Evolutionary conservation across 2,113 vertebrate species (phyloP), one percentile per base, ranked within the genome.

Genomic region (Eira barbara): DNA sequence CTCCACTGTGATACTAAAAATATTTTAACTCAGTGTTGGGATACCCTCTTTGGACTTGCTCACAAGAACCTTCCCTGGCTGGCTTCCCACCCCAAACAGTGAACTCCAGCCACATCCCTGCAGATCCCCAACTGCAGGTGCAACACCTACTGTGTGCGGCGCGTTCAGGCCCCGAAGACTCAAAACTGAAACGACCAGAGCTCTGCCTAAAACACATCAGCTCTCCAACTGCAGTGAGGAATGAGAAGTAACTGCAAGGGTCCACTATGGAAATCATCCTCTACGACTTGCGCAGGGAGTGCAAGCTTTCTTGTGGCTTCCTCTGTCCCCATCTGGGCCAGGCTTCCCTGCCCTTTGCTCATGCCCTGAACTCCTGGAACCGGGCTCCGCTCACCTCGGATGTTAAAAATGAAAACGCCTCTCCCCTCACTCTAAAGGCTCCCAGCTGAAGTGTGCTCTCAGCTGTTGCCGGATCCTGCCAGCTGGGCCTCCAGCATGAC

Each of bases 401-500:
- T 29, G 39, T 63, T 65, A 73, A 31, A 88, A 76, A 73, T 4
- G 59, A 81, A 88, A 76, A 89, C 0, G 49, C 39, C 78, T 86
- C 79, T 82, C 6, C 34, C 39, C 80, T 65, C 67, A 63, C 65
- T 82, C 73, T 4, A 11, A 71, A 78, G 15, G 92, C 86, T 91
- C 88, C 78, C 91, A 89, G 95, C 89, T 67, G 73, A 95, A 81
- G 95, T 82, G 11, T 0, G 13, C 79, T 52, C 87, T 65, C 9
- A 13, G 80, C 61, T 82, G 63, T 63, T 0, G 31, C 73, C 4
- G 74, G 95, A 94, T 97, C 39, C 89, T 86, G 87, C 96, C 95
- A 96, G 97, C 96, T 92, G 96, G 96, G 96, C 97, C 97, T 97
- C 97, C 87, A 81, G 97, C 96, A 97, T 98, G 98, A 98, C 97